Conservation (phyloP, 1,140 invertebrate species). For the Leptinotarsa lineolata region DNA sequence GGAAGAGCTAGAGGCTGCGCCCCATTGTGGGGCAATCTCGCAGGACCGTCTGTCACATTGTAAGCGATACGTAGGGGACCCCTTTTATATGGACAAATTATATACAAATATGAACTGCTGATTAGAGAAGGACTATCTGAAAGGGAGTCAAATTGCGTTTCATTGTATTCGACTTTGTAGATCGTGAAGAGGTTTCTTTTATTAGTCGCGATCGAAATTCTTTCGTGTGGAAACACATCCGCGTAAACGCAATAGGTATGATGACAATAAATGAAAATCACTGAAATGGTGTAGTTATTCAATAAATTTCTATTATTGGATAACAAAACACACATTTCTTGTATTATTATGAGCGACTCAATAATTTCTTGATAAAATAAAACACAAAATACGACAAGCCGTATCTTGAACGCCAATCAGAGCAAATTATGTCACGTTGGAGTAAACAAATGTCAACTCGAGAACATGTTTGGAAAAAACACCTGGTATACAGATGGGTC, state of each 20-base stretch:
- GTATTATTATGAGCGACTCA: no score
- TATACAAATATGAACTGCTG: slow-evolving; percentile 57
- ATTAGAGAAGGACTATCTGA: slow-evolving; percentile 44
- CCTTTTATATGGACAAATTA: slow-evolving; percentile 56
- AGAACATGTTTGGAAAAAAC: no score
- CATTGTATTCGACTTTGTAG: slow-evolving; percentile 13
- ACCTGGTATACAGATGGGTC: no score
- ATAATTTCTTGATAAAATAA: no score
- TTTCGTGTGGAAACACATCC: neutral
- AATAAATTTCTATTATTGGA: no score
- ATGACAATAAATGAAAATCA: no score
- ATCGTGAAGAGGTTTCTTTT: slow-evolving; percentile 2
- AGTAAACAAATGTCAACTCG: no score
- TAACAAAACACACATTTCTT: no score
- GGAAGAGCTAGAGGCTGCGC: slow-evolving; percentile 9
- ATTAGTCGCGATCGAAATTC: neutral
- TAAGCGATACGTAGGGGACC: slow-evolving; percentile 51
- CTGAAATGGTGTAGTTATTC: no score
- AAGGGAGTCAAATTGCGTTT: neutral
- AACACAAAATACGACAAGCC: no score
- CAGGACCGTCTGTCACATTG: slow-evolving; percentile 51
- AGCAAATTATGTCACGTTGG: no score
- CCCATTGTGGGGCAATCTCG: slow-evolving; percentile 36
- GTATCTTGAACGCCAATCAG: no score
- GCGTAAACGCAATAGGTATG: neutral